Conservation (phyloP, 2,113 vertebrate genomes). For the Conger conger region DNA sequence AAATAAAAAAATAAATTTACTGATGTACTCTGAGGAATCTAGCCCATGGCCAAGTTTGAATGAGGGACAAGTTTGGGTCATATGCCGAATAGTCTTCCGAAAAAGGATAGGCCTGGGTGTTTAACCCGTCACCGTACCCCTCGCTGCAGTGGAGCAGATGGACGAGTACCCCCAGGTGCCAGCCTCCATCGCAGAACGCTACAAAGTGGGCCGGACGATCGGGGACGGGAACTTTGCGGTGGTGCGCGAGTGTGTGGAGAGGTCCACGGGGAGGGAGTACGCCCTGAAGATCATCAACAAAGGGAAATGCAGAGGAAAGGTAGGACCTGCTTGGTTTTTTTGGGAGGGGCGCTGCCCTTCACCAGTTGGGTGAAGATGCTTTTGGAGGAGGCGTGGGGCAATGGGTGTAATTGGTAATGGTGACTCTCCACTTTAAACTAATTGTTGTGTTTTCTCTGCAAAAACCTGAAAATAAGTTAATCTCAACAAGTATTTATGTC, state of each 20-base stretch:
- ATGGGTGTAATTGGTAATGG: too few relatives aligned
- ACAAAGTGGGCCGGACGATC: constrained; percentile 93
- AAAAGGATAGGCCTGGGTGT: neutral
- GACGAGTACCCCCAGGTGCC: constrained; percentile 87
- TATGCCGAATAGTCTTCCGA: neutral
- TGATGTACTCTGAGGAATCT: neutral
- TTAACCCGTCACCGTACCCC: neutral
- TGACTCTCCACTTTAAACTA: too few relatives aligned
- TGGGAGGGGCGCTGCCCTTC: too few relatives aligned
- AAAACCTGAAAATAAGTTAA: too few relatives aligned
- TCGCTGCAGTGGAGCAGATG: constrained; percentile 72
- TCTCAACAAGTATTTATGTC: too few relatives aligned
- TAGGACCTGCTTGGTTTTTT: constrained; percentile 57
- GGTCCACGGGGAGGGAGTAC: constrained; percentile 91
- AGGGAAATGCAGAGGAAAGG: constrained; percentile 96
- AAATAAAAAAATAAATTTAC: too few relatives aligned
- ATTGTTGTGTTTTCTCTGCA: too few relatives aligned
- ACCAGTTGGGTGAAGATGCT: too few relatives aligned
- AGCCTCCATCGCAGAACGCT: constrained; percentile 87
- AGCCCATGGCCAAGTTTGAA: too few relatives aligned
- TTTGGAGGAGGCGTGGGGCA: too few relatives aligned
- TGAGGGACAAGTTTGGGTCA: too few relatives aligned
- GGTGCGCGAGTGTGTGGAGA: constrained; percentile 96
- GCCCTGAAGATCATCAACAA: constrained; percentile 98
- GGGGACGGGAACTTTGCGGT: constrained; percentile 97